Evolutionary conservation across 64 coral and sea anemone genomes (phyloP).

Genomic region (Pocillopora damicornis): DNA sequence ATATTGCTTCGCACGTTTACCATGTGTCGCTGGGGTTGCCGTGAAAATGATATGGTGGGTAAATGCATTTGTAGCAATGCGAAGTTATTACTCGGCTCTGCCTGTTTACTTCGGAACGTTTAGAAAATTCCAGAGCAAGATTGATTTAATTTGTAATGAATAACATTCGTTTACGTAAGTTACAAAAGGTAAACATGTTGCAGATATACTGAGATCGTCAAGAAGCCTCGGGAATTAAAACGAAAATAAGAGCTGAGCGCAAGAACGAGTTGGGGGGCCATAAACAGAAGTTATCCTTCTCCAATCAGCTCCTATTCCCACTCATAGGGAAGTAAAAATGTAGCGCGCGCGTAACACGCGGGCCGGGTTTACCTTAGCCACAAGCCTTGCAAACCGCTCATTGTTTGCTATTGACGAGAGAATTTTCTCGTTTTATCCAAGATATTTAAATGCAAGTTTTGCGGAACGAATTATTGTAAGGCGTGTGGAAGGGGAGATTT

Average conservation of each 20-base stretch:
- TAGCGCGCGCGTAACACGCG: too few species aligned
- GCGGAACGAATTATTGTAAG: constrained; percentile 85
- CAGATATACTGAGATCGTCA: background rate
- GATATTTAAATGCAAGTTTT: constrained; percentile 86
- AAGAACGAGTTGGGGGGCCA: too few species aligned
- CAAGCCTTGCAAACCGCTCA: too few species aligned
- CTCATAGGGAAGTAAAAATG: too few species aligned
- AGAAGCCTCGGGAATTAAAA: too few species aligned
- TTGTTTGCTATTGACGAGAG: too few species aligned
- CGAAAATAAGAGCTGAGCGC: too few species aligned
- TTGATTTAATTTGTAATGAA: background rate
- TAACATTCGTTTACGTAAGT: background rate
- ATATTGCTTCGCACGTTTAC: background rate
- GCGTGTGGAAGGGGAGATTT: constrained; percentile 81
- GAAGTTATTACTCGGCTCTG: background rate
- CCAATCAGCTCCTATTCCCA: too few species aligned
- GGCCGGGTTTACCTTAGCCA: too few species aligned
- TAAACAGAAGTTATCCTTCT: too few species aligned
- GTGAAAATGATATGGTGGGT: constrained; percentile 22
- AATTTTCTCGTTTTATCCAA: constrained; percentile 29
- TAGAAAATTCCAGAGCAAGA: background rate
- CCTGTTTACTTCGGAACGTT: background rate
- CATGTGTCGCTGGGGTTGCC: constrained; percentile 44
- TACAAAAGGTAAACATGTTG: background rate
- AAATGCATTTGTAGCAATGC: too few species aligned